Evolutionary conservation across 2,797 vertebrate species (phyloP).

Genomic region (Characodon lateralis): DNA sequence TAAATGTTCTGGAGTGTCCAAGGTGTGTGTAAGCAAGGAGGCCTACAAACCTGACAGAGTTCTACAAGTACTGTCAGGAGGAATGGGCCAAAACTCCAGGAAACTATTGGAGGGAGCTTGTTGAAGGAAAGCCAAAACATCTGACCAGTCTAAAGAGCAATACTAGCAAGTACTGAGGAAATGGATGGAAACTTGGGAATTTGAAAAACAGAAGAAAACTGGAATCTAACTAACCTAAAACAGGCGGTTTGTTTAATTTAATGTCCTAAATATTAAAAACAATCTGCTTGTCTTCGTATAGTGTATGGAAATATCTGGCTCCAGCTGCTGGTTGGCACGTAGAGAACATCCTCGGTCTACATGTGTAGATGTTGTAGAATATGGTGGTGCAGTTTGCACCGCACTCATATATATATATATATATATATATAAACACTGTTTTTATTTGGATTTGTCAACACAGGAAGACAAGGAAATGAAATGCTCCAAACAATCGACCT

Average conservation of each 20-base stretch:
- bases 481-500: conserved; percentile 68
- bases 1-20: not conserved
- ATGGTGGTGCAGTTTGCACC: conserved; percentile 26
- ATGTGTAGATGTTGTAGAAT: not conserved
- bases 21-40: no score
- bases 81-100: no score
- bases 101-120: not conserved
- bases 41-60: no score
- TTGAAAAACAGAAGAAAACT: not conserved
- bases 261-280: not conserved
- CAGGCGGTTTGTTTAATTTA: not conserved
- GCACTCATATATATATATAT: conserved; percentile 48
- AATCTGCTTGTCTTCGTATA: not conserved
- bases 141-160: not conserved
- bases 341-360: not conserved
- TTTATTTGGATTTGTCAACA: conserved; percentile 72
- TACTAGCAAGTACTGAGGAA: not conserved
- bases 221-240: no score
- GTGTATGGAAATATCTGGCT: not conserved
- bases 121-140: no score
- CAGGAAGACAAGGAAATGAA: conserved; percentile 76
- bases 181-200: not conserved
- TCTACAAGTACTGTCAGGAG: no score
- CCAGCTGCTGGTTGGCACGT: not conserved
- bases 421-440: conserved; percentile 67